Evolutionary conservation across 2,113 vertebrate genomes (phyloP), one percentile per base, ranked within the genome.

Genomic region (Erythrolamprus reginae): DNA sequence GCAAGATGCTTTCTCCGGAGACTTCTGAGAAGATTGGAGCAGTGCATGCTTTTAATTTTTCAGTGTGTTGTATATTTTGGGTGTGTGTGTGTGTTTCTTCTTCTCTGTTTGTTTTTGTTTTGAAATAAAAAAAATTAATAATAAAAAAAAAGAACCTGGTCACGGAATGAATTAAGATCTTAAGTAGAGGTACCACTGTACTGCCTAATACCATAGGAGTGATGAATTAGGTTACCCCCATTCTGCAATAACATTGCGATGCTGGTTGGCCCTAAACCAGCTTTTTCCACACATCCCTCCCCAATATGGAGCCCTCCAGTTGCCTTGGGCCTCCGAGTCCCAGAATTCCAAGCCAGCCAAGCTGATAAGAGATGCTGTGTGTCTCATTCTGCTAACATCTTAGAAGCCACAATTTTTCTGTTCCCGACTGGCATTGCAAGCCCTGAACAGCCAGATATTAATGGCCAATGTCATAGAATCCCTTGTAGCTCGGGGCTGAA

Each of bases 341-440:
- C 15, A 8, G 65, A 38, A 77, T 77, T 33, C n/a, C 15, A 8
- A 19, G 65, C 13, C 0, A 70, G 61, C n/a, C 33, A 70, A 13
- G 1, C 15, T 38, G n/a, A 38, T 77, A 5, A 7, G 65, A n/a
- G 15, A 70, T 7, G 15, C n/a, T 5, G 2, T 8, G 65, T 7
- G 5, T 70, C 15, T 13, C 15, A 17, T 70, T 70, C 33, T 15
- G 15, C n/a, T 38, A 33, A 23, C 7, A 2, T 33, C n/a, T 70
- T 70, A 70, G n/a, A 70, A 70, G 13, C n/a, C 65, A 33, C 65
- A n/a, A 0, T 70, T 17, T 33, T 70, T 2, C 65, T 70, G 0
- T 33, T 70, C 13, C n/a, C 15, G 15, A 17, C 92, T 94, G 93
- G 90, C 94, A 94, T 94, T 92, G 91, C 93, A 94, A 88, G 94